These are phyloP conservation scores for Platygyra sinensis DNA, from an alignment of 64 coral and sea anemone genomes.

Conservation along the genomic window DNA sequence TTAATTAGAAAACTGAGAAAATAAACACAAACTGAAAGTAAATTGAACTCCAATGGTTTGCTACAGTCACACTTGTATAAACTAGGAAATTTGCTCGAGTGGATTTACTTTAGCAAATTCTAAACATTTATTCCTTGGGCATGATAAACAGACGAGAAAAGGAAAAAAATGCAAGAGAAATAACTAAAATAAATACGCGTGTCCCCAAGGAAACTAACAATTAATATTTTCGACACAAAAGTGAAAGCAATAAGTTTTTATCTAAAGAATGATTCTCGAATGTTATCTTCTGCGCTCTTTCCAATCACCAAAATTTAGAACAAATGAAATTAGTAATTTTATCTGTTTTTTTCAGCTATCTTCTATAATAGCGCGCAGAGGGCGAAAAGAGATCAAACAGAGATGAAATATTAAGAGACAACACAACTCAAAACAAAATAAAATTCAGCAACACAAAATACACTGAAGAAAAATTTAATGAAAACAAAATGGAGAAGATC, in stretches of 20 bases:
- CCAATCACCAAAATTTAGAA: conserved; percentile 42
- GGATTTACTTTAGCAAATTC: conserved; percentile 36
- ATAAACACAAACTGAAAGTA: conserved; percentile 38
- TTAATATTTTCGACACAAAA: conserved; percentile 35
- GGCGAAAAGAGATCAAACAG: conserved; percentile 28
- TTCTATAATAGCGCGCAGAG: conserved; percentile 32
- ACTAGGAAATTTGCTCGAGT: conserved; percentile 19
- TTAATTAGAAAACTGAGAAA: conserved; percentile 32
- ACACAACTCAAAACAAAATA: conserved; percentile 33
- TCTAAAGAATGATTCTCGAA: conserved; percentile 11
- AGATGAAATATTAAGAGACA: conserved; percentile 15
- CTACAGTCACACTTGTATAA: conserved; percentile 14
- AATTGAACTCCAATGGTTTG: conserved; percentile 34
- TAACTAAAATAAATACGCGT: conserved; percentile 23
- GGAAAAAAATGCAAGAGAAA: neutral
- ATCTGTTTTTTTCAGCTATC: conserved; percentile 8
- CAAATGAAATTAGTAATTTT: conserved; percentile 56
- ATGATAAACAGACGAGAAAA: conserved; percentile 3
- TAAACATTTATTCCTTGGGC: conserved; percentile 18
- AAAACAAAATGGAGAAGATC: conserved; percentile 34
- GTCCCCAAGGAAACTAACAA: conserved; percentile 30
- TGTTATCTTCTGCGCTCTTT: conserved; percentile 38
- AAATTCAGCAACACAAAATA: conserved; percentile 27
- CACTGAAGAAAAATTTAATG: conserved; percentile 52
- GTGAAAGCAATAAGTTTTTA: conserved; percentile 34